A percentile compares a stretch with the other conserved stretches of the same genome.
These are phyloP conservation scores for Arizona elegans DNA, from an alignment of 2,113 vertebrate species.

Conservation along the genomic window DNA sequence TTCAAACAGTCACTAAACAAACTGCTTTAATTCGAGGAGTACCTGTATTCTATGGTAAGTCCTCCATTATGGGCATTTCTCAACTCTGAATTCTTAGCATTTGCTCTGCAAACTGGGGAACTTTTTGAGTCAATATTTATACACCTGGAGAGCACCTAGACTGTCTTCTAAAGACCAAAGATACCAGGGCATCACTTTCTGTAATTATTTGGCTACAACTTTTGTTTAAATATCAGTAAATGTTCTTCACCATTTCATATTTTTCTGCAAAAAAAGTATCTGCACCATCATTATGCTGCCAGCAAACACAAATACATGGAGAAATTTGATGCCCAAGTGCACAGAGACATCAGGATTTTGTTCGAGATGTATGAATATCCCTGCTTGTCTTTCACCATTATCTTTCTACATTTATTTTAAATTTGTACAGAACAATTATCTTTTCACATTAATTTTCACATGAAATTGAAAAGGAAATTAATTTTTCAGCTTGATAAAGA, in stretches of 20 bases:
- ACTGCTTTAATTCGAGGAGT: too few species aligned
- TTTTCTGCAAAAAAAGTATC: not conserved
- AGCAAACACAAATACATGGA: not conserved
- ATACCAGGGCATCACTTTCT: not conserved
- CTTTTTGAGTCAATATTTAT: not conserved
- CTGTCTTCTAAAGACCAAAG: not conserved
- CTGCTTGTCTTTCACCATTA: not conserved
- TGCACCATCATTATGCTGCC: not conserved
- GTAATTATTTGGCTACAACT: not conserved
- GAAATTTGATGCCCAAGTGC: not conserved
- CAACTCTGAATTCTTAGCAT: not conserved
- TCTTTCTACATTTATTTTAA: not conserved
- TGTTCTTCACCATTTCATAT: not conserved
- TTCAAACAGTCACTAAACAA: too few species aligned
- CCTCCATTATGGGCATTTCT: not conserved
- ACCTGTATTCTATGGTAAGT: not conserved
- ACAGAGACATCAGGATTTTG: not conserved
- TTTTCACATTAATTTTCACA: not conserved
- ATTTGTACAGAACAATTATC: not conserved
- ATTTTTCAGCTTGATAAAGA: conserved; percentile 16
- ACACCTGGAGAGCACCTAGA: not conserved
- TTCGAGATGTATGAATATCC: not conserved
- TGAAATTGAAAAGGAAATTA: conserved; percentile 14
- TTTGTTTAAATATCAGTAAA: not conserved
- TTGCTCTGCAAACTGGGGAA: not conserved